Evolutionary conservation across 2,113 vertebrate genomes (phyloP), one percentile per base, ranked within the genome.

Genomic region (Aphyosemion australe): DNA sequence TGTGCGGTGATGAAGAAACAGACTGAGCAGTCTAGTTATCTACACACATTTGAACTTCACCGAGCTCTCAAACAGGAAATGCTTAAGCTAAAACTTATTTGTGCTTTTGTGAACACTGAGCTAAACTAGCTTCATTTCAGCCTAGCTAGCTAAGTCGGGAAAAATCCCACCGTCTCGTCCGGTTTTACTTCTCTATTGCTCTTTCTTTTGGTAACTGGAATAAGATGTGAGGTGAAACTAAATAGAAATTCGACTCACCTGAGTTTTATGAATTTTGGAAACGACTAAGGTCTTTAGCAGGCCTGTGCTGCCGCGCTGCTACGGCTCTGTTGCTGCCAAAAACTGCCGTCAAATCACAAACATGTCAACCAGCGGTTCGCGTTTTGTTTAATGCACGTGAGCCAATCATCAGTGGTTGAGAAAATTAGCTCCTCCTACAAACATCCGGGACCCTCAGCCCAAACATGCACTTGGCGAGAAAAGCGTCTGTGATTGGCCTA

Each of bases 361-460:
- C 73, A 82, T 52, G 2, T 73, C 75, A 65, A 20, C 31, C 66
- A 6, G 18, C 48, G 32, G 69, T 80, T 67, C 59, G 48, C 76
- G 80, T 83, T 85, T 72, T 72, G 61, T 80, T 78, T 74, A 34
- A 52, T 37, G 11, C 80, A 86, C 78, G 73, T 87, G 84, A 88
- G 60, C 76, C 52, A 68, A 61, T 21, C 53, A 65, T 34, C 39
- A 39, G 42, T 20, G 52, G 59, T 59, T 47, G 50, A n/a, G 45
- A 15, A 15, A 46, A 46, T 8, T 15, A 46, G 45, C 45, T 6
- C n/a, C 46, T 19, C 47, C 55, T 5, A 71, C 32, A 37, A 14
- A 80, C 76, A 89, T 90, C 87, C 87, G 80, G 85, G 77, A 64
- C 26, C 46, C 8, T 41, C 21, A 15, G 11, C 10, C 48, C 10